Evolutionary conservation across 2,113 vertebrate genomes (phyloP).

Genomic region (Ciconia maguari): DNA sequence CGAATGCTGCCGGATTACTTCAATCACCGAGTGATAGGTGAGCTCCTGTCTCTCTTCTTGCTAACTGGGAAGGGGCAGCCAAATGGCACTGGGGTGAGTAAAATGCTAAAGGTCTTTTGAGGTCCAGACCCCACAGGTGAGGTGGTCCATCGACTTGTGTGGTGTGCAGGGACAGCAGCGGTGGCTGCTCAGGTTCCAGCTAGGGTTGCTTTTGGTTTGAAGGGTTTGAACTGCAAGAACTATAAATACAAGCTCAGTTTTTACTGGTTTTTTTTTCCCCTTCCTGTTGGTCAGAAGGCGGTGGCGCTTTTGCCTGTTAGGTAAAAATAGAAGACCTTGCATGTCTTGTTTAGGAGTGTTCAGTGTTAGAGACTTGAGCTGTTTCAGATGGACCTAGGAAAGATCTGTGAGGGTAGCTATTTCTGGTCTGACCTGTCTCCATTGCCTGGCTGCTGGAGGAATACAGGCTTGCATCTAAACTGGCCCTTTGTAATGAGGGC

Average conservation of each 20-base stretch:
- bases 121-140: background rate
- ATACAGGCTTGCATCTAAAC: background rate
- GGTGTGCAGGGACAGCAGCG: background rate
- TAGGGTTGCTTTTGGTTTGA: background rate
- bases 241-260: background rate
- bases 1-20: constrained; percentile 97
- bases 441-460: background rate
- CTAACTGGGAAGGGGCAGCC: background rate
- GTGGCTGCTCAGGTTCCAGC: background rate
- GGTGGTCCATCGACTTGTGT: background rate
- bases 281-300: background rate
- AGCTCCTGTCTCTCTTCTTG: background rate
- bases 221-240: background rate
- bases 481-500: background rate
- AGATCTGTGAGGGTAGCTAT: background rate
- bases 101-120: background rate
- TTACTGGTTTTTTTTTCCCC: background rate
- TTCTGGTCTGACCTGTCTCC: background rate
- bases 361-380: background rate
- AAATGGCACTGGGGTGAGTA: background rate
- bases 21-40: constrained; percentile 94
- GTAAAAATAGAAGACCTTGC: background rate
- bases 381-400: background rate
- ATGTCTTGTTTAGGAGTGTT: background rate
- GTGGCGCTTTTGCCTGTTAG: background rate